Evolutionary conservation across 2,888 invertebrate species (phyloP).

Genomic region (Drosophila multiciliata): DNA sequence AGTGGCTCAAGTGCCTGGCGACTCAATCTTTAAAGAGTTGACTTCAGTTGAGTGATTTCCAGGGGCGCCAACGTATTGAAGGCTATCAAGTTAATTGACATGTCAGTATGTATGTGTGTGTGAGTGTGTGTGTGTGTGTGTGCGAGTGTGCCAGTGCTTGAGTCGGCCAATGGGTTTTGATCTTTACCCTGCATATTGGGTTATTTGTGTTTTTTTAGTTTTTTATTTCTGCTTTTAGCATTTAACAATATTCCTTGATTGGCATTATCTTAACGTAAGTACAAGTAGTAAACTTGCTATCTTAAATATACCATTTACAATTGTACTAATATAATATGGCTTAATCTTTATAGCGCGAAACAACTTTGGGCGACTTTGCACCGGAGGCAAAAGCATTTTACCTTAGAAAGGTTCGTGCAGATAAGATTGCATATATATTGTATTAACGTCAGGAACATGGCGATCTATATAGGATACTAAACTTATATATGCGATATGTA

Average conservation of each 20-base stretch:
- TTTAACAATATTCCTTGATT: constrained; percentile 24
- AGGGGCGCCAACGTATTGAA: constrained; percentile 38
- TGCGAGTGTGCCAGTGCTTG: neutral
- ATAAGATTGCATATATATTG: constrained; percentile 59
- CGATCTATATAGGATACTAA: constrained; percentile 7
- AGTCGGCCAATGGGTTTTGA: constrained; percentile 52
- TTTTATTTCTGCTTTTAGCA: constrained; percentile 9
- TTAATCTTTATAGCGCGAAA: constrained; percentile 67
- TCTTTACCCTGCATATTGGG: constrained; percentile 53
- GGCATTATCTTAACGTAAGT: constrained; percentile 47
- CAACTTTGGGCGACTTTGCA: constrained; percentile 45
- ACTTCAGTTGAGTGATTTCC: constrained; percentile 46
- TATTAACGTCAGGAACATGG: constrained; percentile 1
- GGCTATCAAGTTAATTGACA: constrained; percentile 46
- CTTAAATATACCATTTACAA: constrained; percentile 71
- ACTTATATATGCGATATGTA: constrained; percentile 21
- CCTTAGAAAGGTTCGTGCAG: constrained; percentile 12
- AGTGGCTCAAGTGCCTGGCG: constrained; percentile 24
- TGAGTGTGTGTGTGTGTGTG: neutral
- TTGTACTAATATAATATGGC: constrained; percentile 60
- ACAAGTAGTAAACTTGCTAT: constrained; percentile 60
- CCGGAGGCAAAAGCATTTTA: constrained; percentile 29
- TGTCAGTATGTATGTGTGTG: neutral
- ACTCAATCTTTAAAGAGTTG: constrained; percentile 35
- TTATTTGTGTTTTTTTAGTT: constrained; percentile 13